phyloP scores from a whole-genome alignment of 2,888 invertebrate genomes.

The Ypsolopha sequella region DNA sequence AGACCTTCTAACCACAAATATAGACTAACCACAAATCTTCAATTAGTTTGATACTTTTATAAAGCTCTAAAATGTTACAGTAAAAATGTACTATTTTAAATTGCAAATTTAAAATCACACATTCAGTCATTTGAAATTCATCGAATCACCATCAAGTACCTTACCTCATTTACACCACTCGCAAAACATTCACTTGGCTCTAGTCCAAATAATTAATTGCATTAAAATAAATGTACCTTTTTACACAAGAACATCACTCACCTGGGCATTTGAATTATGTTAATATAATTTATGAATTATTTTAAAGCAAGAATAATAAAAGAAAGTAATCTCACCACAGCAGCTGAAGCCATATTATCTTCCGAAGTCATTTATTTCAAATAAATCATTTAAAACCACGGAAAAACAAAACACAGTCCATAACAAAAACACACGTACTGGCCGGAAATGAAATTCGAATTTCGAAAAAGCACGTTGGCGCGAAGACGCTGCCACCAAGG shows the following conservation, averaged over 20 bases:
- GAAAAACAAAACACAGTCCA: background rate
- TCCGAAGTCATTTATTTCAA: conserved; percentile 28
- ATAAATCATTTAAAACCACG: background rate
- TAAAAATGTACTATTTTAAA: background rate
- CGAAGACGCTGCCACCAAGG: conserved; percentile 4
- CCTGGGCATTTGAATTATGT: no score
- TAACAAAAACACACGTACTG: conserved; percentile 10
- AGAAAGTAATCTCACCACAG: conserved; percentile 34
- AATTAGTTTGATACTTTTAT: background rate
- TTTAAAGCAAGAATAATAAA: background rate
- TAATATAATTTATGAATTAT: background rate
- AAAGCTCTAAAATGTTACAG: background rate
- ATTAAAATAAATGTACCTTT: background rate
- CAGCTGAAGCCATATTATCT: conserved; percentile 38
- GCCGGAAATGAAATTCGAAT: conserved; percentile 16
- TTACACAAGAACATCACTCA: no score
- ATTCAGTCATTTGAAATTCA: no score
- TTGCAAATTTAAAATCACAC: no score
- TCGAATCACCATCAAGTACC: background rate
- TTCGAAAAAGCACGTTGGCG: conserved; percentile 4
- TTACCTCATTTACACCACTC: background rate
- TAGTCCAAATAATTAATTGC: background rate
- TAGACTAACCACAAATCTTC: no score
- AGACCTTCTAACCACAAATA: no score
- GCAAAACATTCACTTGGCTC: background rate